Evolutionary conservation across 2,888 invertebrate genomes (phyloP), one percentile per base, ranked within the genome.

Genomic region (Physocephala rufipes): DNA sequence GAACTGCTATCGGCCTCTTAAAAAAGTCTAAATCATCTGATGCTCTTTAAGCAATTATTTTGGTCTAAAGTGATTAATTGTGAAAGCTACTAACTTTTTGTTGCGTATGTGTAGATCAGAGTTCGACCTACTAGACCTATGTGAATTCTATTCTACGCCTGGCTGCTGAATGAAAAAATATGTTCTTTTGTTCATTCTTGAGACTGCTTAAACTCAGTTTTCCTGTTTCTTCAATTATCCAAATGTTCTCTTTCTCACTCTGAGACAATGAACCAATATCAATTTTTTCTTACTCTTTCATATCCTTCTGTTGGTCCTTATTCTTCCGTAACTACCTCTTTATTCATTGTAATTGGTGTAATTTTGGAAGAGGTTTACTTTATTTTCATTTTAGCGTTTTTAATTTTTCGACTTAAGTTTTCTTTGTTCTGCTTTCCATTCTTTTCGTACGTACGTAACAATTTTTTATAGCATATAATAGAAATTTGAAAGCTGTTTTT

Each of bases 401-500:
- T 71, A 47, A 51, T 47, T 72, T 43, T 62, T 62, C 21, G 28
- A 36, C 58, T 30, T 43, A 67, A 36, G 45, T 58, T 70, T 66
- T 36, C 19, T 15, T 19, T 63, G 24, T 66, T 66, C 30, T 30
- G 80, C 78, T 80, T 80, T 80, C 76, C 74, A 74, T 74, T 45
- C 67, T 53, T 72, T 63, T 63, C 63, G n/a, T n/a, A n/a, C 63
- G 53, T 53, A 43, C 43, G 24, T 43, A 53, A 55, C 47, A 69
- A 19, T 65, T 63, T 65, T 58, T 21, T 49, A 61, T 71, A 65
- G 67, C 53, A 65, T 67, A 78, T 81, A 80, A 81, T 80, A 79
- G 81, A 80, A 80, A 80, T 79, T 81, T 80, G 79, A 80, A 80
- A 79, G 80, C 77, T 80, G 78, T 79, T 72, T 74, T 47, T 21